These are phyloP conservation scores for Anolis apletophallus DNA, from an alignment of 2,797 vertebrate genomes.

Conservation along the genomic window DNA sequence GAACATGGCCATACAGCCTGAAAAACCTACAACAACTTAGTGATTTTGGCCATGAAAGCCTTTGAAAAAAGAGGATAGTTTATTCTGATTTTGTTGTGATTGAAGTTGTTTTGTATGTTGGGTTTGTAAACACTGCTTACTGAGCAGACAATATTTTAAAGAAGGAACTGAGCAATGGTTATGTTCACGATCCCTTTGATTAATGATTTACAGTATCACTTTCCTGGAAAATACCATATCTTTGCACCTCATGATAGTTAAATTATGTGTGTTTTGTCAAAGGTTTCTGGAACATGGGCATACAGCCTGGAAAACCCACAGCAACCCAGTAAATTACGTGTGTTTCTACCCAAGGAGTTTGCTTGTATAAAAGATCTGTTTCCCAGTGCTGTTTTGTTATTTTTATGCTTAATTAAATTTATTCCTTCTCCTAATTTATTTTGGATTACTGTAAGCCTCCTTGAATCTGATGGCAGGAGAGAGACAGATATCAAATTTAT, in stretches of 20 bases:
- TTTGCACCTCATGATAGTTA: neutral
- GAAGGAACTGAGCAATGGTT: slow-evolving; percentile 57
- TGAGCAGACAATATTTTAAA: slow-evolving; percentile 68
- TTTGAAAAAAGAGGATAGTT: slow-evolving; percentile 32
- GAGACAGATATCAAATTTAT: too few relatives aligned
- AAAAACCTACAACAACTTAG: neutral
- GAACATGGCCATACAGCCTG: too few relatives aligned
- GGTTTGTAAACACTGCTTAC: slow-evolving; percentile 63
- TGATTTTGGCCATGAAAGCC: too few relatives aligned
- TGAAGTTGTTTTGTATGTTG: slow-evolving; percentile 70
- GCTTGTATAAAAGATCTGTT: neutral
- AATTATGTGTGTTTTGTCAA: neutral
- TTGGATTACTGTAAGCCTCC: too few relatives aligned
- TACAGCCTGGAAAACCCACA: too few relatives aligned
- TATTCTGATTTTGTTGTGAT: slow-evolving; percentile 52
- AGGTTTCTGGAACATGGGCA: too few relatives aligned
- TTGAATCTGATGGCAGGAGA: too few relatives aligned
- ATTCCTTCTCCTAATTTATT: neutral
- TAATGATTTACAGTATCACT: neutral
- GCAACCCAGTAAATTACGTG: neutral
- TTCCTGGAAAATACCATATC: slow-evolving; percentile 41
- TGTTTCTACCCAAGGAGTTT: neutral
- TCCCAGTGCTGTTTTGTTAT: neutral
- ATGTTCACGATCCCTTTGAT: slow-evolving; percentile 65
- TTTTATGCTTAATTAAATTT: neutral